These are phyloP conservation scores for Marasmarcha lunaedactyla DNA, from an alignment of 2,888 invertebrate species.

Conservation along the genomic window DNA sequence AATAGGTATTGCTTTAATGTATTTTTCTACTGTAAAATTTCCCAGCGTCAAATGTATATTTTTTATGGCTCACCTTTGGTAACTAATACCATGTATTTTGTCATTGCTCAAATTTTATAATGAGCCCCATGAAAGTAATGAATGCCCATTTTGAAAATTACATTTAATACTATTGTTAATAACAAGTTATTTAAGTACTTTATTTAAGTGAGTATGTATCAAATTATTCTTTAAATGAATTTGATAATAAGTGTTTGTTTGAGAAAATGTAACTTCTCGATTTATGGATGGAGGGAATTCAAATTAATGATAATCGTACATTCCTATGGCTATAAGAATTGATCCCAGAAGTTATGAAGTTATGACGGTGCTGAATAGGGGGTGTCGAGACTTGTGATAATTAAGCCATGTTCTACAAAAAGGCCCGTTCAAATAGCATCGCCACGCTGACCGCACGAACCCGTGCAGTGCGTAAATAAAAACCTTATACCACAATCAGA, in stretches of 20 bases:
- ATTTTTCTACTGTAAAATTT: conserved; percentile 55
- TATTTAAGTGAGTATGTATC: conserved; percentile 39
- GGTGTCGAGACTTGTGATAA: too few species aligned
- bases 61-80: conserved; percentile 64
- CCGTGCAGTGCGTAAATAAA: too few species aligned
- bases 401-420: too few species aligned
- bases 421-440: too few species aligned
- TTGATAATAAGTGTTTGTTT: conserved; percentile 56
- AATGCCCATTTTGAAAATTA: neutral
- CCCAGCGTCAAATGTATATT: conserved; percentile 53
- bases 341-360: too few species aligned
- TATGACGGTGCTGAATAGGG: too few species aligned
- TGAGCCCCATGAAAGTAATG: conserved; percentile 36
- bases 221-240: conserved; percentile 50
- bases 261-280: conserved; percentile 40
- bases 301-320: too few species aligned
- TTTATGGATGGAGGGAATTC: conserved; percentile 19
- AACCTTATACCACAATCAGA: too few species aligned
- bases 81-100: conserved; percentile 22
- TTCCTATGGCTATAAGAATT: too few species aligned
- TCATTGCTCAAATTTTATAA: conserved; percentile 64
- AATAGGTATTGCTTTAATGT: conserved; percentile 21
- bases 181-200: conserved; percentile 48
- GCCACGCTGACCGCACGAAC: too few species aligned
- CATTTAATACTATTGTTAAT: too few species aligned